Evolutionary conservation across 2,113 vertebrate genomes (phyloP).

Genomic region (Andinoacara biseriatus): DNA sequence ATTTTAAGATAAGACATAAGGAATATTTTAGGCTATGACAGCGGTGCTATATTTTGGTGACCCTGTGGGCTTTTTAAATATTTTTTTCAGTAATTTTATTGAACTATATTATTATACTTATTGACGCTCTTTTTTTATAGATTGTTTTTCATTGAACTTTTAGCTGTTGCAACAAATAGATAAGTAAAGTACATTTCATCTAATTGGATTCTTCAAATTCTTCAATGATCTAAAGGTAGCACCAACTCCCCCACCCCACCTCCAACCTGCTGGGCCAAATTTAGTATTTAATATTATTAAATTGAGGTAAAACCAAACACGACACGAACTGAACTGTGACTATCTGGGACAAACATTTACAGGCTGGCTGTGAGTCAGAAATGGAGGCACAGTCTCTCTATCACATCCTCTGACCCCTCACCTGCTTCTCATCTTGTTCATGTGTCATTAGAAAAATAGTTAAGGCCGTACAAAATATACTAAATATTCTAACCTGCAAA

Average conservation of each 20-base stretch:
- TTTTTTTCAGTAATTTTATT: background rate
- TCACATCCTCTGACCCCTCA: background rate
- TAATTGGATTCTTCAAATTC: background rate
- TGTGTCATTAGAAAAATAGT: slow-evolving; percentile 2
- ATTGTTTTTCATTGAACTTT: background rate
- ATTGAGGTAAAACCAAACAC: background rate
- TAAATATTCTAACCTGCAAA: background rate
- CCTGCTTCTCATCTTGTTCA: slow-evolving; percentile 4
- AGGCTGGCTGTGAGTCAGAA: background rate
- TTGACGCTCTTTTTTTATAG: background rate
- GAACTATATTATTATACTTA: background rate
- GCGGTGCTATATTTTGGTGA: background rate
- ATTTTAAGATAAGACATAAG: background rate
- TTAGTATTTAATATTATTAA: background rate
- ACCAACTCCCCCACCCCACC: background rate
- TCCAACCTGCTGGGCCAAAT: background rate
- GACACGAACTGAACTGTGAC: background rate
- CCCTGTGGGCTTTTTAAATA: background rate
- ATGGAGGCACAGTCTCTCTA: background rate
- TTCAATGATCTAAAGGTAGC: background rate
- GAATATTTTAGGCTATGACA: background rate
- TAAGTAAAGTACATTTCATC: background rate
- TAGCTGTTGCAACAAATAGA: background rate
- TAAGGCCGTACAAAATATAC: background rate
- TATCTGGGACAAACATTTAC: slow-evolving; percentile 8